Base-by-base conservation (phyloP, 1,140 invertebrate genomes). In the Physella acuta region DNA sequence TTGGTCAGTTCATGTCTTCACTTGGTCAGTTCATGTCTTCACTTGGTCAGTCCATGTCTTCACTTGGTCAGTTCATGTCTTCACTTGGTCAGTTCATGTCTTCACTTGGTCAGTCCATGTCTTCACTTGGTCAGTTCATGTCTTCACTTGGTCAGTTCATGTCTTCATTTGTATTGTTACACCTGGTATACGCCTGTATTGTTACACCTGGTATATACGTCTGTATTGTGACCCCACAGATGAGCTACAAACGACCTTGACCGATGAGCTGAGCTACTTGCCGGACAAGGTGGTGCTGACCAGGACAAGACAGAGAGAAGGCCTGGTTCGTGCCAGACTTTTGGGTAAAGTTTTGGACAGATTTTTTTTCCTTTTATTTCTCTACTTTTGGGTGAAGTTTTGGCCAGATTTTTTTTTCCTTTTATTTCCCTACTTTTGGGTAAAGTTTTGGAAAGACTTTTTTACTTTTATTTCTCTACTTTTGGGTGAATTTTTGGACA, bases 261-360 rank as follows among this genome's bases (percentile, higher is more conserved):
- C 14, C 30, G 55, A 68, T 1, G 30, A 49, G 28, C n/a, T 37
- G 33, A n/a, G n/a, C 2, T 0, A 28, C 1, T 28, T 37, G 17
- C 26, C 24, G 1, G 8, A 17, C 37, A 97, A 96, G 86, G 95
- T 98, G 37, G 90, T 92, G 80, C 91, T 98, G 68, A 89, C 98
- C 0, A 87, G 94, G 49, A 92, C 93, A 0, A 85, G 77, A 66
- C 71, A 80, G 53, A 69, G 79, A 39, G 76, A 81, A 76, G 83
- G 85, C 20, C 87, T 99, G 68, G 99, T 98, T 75, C 88, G 95
- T 72, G 96, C 96, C 0, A 87, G 96, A 67, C 86, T 98, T 16
- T 83, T 96, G 67, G 93, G 97, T 4, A 49, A 8, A 31, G 26
- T 4, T 59, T 30, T 3, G 26, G 26, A 8, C 53, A 28, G 5